A percentile compares a stretch with the other conserved stretches of the same genome.
These are phyloP conservation scores for Mormyrus proboscirostris DNA, from an alignment of 2,797 vertebrate species.

Conservation along the genomic window DNA sequence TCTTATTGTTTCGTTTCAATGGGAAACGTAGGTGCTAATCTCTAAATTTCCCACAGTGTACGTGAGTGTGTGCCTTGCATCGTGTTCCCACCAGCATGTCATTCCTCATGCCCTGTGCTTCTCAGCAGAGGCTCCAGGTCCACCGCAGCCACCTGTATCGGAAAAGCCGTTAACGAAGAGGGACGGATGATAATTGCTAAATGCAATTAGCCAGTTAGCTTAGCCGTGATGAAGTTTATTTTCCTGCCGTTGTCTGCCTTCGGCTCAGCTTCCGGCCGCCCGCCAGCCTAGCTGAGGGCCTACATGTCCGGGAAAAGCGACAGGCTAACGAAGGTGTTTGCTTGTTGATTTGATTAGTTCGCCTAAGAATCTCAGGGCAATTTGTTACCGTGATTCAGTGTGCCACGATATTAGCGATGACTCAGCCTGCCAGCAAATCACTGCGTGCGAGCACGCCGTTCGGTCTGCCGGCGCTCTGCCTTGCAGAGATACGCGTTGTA, in stretches of 20 bases:
- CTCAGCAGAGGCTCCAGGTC: not conserved
- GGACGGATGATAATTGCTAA: not conserved
- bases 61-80: not conserved
- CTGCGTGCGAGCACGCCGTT: not conserved
- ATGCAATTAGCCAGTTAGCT: not conserved
- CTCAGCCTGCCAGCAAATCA: constrained; percentile 1
- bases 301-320: not conserved
- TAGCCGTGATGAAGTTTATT: not conserved
- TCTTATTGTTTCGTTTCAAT: not conserved
- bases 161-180: not conserved
- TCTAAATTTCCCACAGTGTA: not conserved
- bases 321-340: constrained; percentile 12
- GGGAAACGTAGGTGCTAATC: not conserved
- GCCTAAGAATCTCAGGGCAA: constrained; percentile 18
- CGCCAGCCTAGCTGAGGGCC: not conserved
- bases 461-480: not conserved
- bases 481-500: constrained; percentile 25
- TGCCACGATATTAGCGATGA: constrained; percentile 10
- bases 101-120: not conserved
- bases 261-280: not conserved
- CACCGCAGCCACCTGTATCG: not conserved
- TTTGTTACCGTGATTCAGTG: not conserved
- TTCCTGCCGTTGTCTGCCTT: not conserved
- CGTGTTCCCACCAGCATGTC: not conserved
- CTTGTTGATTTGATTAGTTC: constrained; percentile 1